Evolutionary conservation across 1,140 invertebrate genomes (phyloP).

Genomic region (Macrobrachium nipponense): DNA sequence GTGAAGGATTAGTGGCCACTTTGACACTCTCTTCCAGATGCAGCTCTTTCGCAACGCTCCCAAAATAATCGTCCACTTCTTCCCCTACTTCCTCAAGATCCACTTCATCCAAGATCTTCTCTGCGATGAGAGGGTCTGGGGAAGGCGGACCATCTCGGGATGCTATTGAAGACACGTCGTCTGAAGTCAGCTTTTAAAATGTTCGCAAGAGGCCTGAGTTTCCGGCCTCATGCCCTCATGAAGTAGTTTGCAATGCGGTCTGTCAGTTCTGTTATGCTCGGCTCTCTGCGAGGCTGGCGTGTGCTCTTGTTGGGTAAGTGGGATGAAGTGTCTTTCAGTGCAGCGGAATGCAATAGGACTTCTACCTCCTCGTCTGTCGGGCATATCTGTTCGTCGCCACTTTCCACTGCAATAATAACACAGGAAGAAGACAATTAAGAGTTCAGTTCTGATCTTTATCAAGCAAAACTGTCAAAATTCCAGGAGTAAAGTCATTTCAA

Average conservation of each 20-base stretch:
- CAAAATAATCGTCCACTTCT: conserved; percentile 34
- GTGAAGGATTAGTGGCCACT: conserved; percentile 41
- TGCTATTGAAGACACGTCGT: background rate
- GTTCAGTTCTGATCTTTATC: too few relatives aligned
- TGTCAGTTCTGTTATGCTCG: conserved; percentile 12
- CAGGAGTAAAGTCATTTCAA: too few relatives aligned
- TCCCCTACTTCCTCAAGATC: conserved; percentile 53
- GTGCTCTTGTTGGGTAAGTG: too few relatives aligned
- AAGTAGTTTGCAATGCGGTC: conserved; percentile 27
- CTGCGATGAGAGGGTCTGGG: background rate
- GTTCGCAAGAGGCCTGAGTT: conserved; percentile 32
- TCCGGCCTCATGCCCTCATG: conserved; percentile 28
- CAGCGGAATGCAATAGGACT: too few relatives aligned
- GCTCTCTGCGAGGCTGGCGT: too few relatives aligned
- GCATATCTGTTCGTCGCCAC: too few relatives aligned
- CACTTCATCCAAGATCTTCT: conserved; percentile 23
- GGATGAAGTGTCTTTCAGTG: too few relatives aligned
- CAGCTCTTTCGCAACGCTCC: background rate
- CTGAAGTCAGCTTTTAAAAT: conserved; percentile 19
- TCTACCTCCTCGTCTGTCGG: too few relatives aligned
- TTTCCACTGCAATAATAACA: too few relatives aligned
- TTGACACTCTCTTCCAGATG: conserved; percentile 11
- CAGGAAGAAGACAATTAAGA: too few relatives aligned
- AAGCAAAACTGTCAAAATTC: too few relatives aligned
- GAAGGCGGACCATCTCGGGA: background rate